Conservation (phyloP, 1,140 invertebrate genomes). For the Acromyrmex heyeri region DNA sequence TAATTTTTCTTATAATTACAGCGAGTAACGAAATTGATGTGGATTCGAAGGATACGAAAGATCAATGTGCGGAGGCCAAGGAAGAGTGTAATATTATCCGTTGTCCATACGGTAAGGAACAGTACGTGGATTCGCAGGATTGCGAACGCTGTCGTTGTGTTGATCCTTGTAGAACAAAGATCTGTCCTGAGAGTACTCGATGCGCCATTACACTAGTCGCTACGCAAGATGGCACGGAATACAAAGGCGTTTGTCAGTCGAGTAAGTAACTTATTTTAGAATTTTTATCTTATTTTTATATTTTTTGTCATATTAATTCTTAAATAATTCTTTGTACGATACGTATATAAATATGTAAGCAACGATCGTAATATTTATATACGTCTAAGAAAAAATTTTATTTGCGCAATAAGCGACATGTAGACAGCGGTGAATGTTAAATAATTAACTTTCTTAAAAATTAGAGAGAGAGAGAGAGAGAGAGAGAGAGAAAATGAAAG, state of each 20-base stretch:
- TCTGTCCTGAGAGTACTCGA: slow-evolving; percentile 89
- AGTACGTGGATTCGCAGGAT: slow-evolving; percentile 88
- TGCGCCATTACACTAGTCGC: slow-evolving; percentile 89
- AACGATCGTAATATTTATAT: not conserved
- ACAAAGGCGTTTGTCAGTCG: slow-evolving; percentile 89
- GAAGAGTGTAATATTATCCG: slow-evolving; percentile 88
- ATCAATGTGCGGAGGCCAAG: slow-evolving; percentile 87
- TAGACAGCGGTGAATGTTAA: not conserved
- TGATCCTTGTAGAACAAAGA: slow-evolving; percentile 90
- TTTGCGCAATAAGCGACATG: not conserved
- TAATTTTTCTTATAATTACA: slow-evolving; percentile 26
- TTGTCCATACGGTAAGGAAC: slow-evolving; percentile 93
- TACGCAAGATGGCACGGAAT: slow-evolving; percentile 85
- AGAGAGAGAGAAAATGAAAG: not conserved
- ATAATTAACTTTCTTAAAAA: not conserved
- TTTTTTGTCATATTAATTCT: not conserved
- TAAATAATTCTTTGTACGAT: not conserved
- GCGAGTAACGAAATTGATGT: slow-evolving; percentile 82
- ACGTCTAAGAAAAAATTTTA: not conserved
- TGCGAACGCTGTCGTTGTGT: slow-evolving; percentile 93
- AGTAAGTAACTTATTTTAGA: slow-evolving; percentile 83
- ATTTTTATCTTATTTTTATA: not conserved
- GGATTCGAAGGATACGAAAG: slow-evolving; percentile 76
- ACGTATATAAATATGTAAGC: too few species aligned
- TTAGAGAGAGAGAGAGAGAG: not conserved